These are phyloP conservation scores for Morphnarchus princeps DNA, from an alignment of 2,113 vertebrate genomes.

Conservation along the genomic window DNA sequence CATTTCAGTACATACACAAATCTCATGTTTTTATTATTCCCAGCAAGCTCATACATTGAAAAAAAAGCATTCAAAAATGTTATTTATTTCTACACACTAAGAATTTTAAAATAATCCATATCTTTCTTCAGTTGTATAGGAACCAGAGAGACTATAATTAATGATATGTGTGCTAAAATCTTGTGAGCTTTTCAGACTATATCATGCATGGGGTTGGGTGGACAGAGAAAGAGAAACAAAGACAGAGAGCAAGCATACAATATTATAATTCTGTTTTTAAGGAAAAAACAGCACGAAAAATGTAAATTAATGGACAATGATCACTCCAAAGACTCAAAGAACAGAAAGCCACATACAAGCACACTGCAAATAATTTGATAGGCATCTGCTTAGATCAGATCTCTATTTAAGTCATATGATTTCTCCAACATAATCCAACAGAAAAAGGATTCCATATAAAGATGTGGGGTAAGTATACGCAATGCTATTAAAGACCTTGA, in stretches of 20 bases:
- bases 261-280: background rate
- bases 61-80: background rate
- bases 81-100: background rate
- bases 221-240: background rate
- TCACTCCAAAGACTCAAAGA: background rate
- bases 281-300: background rate
- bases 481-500: background rate
- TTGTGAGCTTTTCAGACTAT: background rate
- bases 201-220: background rate
- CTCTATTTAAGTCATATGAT: background rate
- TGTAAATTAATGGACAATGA: background rate
- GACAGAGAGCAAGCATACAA: accelerated
- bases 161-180: background rate
- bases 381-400: background rate
- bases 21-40: background rate
- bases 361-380: background rate
- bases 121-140: background rate
- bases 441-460: background rate
- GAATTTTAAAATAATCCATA: background rate
- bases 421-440: background rate
- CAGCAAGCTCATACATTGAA: background rate
- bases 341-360: background rate
- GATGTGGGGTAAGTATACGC: background rate
- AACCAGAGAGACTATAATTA: background rate
- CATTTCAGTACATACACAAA: background rate